Percentiles rank a stretch among this genome's conserved stretches.
Conservation (phyloP, 2,113 vertebrate genomes). For the Amazona vittata region DNA sequence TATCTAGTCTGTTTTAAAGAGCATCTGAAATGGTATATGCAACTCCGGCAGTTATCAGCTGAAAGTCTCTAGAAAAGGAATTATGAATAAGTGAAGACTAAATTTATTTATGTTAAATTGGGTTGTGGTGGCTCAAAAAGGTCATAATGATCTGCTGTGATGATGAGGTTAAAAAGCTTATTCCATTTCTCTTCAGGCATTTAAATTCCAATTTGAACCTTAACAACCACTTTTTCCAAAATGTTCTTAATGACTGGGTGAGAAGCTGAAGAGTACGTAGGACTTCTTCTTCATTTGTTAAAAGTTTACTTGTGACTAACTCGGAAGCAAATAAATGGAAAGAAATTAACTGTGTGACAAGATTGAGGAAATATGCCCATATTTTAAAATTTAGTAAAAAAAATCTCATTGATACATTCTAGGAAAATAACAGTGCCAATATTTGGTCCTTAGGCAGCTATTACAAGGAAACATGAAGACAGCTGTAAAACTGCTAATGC, state of each 20-base stretch:
- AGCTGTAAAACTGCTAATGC: background rate
- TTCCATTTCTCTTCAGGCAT: background rate
- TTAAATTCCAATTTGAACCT: background rate
- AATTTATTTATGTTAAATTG: background rate
- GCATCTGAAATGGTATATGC: background rate
- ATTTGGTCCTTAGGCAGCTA: background rate
- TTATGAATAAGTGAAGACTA: rapidly evolving
- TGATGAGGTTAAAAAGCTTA: background rate
- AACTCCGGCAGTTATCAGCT: background rate
- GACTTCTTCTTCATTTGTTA: background rate
- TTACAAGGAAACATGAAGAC: background rate
- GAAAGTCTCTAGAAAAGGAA: background rate
- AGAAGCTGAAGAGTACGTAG: background rate
- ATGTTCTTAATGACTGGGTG: background rate
- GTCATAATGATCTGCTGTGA: background rate
- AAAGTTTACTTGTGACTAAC: background rate
- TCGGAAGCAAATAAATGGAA: background rate
- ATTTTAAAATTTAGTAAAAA: background rate
- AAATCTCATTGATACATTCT: background rate
- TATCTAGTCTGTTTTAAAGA: background rate
- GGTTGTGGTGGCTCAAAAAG: background rate
- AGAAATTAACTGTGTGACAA: background rate
- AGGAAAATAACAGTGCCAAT: background rate
- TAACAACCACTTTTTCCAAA: background rate
- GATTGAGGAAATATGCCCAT: background rate